Base-by-base conservation (phyloP, 2,797 vertebrate species). In the Chaunax sp. region DNA sequence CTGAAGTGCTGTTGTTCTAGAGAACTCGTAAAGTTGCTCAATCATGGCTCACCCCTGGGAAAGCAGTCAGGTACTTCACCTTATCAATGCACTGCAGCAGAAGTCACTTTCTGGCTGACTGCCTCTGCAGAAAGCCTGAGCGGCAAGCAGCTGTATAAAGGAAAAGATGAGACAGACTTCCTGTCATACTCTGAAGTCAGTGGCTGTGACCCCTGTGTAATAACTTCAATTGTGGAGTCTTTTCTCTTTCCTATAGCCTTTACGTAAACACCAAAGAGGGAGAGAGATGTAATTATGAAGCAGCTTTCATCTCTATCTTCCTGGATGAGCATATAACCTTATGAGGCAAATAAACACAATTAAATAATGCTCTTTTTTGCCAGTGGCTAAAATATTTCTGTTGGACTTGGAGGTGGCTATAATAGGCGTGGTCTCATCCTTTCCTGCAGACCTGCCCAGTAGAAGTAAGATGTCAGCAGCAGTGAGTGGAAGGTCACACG, bases 391-490 rank as follows among this genome's bases (percentile, higher is more conserved):
- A 81, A 64, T 78, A 69, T 66, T 75, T 72, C 55, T 37, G 64
- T 79, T 77, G 38, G 73, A 81, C 67, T 15, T 44, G 45, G 59
- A 57, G 47, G 41, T 80, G 74, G 80, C 81, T 68, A 57, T 71
- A 70, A 73, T 51, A 55, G 55, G 64, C 53, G 53, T 35, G 45
- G 40, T 53, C 64, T 62, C 81, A 84, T 78, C 77, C 78, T 52
- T 56, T 65, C 20, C 0, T 82, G 58, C 64, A 72, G 69, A 82
- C 77, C 57, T 82, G 76, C 77, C 69, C 3, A 6, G 63, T 68
- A 78, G 71, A 74, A 58, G 76, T 64, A 84, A 83, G 87, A 84
- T 30, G 84, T 81, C n/a, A n/a, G n/a, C n/a, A n/a, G n/a, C n/a
- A n/a, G n/a, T n/a, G n/a, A n/a, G n/a, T n/a, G n/a, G n/a, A n/a